Percentiles rank a stretch among this genome's conserved stretches.
Conservation (phyloP, 2,888 invertebrate genomes). For the Parochlus steinenii region DNA sequence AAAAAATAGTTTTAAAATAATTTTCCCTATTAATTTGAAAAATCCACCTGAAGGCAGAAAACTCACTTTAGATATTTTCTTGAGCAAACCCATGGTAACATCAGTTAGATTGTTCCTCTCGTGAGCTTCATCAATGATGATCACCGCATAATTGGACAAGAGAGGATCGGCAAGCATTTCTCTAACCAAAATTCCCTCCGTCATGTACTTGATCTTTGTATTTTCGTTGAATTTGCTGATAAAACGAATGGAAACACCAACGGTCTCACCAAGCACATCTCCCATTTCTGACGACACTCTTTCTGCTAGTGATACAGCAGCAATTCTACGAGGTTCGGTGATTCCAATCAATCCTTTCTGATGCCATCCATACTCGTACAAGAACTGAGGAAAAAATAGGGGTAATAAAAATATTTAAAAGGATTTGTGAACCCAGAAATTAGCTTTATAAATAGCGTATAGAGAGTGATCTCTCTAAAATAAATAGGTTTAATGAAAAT, state of each 20-base stretch:
- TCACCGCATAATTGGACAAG: conserved; percentile 68
- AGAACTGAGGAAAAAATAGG: conserved; percentile 61
- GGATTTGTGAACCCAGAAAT: too few relatives aligned
- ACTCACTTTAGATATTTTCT: conserved; percentile 67
- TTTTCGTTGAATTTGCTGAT: conserved; percentile 42
- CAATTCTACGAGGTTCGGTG: conserved; percentile 83
- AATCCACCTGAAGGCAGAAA: conserved; percentile 32
- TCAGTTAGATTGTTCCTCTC: conserved; percentile 88
- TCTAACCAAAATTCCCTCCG: conserved; percentile 84
- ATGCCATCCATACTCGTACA: conserved; percentile 75
- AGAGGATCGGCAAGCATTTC: conserved; percentile 94
- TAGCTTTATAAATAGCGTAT: too few relatives aligned
- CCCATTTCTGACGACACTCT: conserved; percentile 82
- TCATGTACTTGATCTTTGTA: conserved; percentile 81
- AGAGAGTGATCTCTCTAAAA: background rate
- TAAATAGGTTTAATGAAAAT: background rate
- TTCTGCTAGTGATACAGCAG: conserved; percentile 72
- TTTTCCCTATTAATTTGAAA: conserved; percentile 66
- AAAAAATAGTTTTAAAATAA: conserved; percentile 9
- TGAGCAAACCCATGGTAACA: conserved; percentile 79
- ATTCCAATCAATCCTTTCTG: conserved; percentile 66
- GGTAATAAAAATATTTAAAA: too few relatives aligned
- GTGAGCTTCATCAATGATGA: conserved; percentile 91
- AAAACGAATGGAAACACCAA: conserved; percentile 79
- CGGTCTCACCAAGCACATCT: conserved; percentile 50